Base-by-base conservation (phyloP, 1,140 invertebrate species). In the Charaxes varanes region DNA sequence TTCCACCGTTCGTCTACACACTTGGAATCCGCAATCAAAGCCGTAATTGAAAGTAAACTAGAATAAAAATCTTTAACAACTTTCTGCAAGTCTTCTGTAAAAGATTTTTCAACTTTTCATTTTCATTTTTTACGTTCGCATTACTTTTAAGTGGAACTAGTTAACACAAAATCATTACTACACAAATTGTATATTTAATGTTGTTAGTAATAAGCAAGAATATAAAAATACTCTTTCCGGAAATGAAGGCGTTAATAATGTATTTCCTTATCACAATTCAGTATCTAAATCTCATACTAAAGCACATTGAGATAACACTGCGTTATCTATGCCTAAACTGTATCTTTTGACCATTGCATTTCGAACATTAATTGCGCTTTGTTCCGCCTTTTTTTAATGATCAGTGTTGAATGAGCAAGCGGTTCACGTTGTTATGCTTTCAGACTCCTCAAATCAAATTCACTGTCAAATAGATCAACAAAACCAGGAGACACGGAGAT, bases 211-310 rank as follows among this genome's bases (percentile, higher is more conserved):
- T 5, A 2, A 24, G 11, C n/a, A 13, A 5, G 26, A 12, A 12
- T 2, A 27, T n/a, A 27, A 27, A 31, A 8, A n/a, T 23, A 23
- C 12, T 17, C 7, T 18, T 31, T 3, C 10, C 15, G 28, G 15
- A 31, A 31, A 31, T 31, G 28, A 17, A n/a, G 8, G n/a, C 15
- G n/a, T n/a, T n/a, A 31, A 35, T 43, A 35, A 43, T 38, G 28
- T 34, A 19, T 38, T 37, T 42, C 10, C 14, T 41, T 53, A 53
- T 53, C 45, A 19, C 8, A 30, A 7, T 37, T 37, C 28, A 21
- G 18, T 53, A 53, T 53, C 51, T 44, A 30, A 50, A 44, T 50
- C 47, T 44, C 44, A 33, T 31, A 34, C 33, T 45, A 49, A 41
- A 37, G 22, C 18, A 16, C 32, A 44, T 34, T 23, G 18, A 41